Percentiles rank a stretch among this genome's conserved stretches.
These are phyloP conservation scores for Cepaea hortensis DNA, from an alignment of 2,888 invertebrate species.

Conservation along the genomic window DNA sequence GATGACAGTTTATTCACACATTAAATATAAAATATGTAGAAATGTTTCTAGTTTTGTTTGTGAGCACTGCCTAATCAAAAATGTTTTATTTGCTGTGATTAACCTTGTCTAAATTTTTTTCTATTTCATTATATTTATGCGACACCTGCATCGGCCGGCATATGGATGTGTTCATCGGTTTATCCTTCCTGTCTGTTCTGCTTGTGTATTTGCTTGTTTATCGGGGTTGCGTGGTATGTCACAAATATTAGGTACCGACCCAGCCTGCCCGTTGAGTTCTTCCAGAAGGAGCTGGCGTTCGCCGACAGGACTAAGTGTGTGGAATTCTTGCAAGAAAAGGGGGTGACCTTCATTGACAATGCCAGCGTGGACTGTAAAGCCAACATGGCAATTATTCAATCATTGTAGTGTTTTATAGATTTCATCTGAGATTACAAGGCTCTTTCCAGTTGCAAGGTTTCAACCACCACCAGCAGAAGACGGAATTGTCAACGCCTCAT, in stretches of 20 bases:
- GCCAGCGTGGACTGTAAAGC: slow-evolving; percentile 89
- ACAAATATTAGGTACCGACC: slow-evolving; percentile 89
- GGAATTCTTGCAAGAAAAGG: slow-evolving; percentile 90
- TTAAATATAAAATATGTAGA: not conserved
- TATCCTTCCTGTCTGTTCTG: slow-evolving; percentile 33
- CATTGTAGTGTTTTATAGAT: slow-evolving; percentile 20
- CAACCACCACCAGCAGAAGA: not conserved
- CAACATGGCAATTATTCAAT: slow-evolving; percentile 58
- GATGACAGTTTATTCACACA: not conserved
- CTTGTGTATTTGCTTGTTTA: slow-evolving; percentile 43
- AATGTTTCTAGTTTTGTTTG: not conserved
- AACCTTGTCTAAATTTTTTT: slow-evolving; percentile 28
- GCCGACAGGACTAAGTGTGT: slow-evolving; percentile 87
- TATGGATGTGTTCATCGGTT: slow-evolving; percentile 37
- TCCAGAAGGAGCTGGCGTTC: slow-evolving; percentile 92
- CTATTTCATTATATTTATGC: slow-evolving; percentile 48
- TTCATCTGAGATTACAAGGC: not conserved
- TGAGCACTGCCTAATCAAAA: not conserved
- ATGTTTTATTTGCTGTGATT: slow-evolving; percentile 11
- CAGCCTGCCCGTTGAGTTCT: slow-evolving; percentile 89
- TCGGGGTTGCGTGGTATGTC: slow-evolving; percentile 24
- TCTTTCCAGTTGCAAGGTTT: not conserved
- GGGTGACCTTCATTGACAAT: slow-evolving; percentile 79
- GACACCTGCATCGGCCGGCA: slow-evolving; percentile 30
- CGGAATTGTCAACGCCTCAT: not conserved